A percentile compares a stretch with the other conserved stretches of the same genome.
phyloP scores from a whole-genome alignment of 2,113 vertebrate genomes.

The Pristiophorus japonicus region DNA sequence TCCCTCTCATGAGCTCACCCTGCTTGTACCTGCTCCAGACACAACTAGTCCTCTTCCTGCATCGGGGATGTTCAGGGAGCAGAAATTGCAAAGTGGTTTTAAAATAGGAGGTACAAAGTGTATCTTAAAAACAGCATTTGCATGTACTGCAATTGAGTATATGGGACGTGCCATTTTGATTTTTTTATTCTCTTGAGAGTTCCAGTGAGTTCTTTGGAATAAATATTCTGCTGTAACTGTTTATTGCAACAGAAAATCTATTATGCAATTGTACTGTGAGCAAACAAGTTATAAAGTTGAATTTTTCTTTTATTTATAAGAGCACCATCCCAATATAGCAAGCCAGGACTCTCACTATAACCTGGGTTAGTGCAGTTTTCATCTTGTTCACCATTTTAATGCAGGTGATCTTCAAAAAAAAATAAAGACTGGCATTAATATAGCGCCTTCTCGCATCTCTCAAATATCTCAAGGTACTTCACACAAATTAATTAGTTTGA shows the following conservation, averaged over 20 bases:
- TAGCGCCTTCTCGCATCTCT: not conserved
- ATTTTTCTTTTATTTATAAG: not conserved
- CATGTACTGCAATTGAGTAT: not conserved
- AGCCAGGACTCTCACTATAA: not conserved
- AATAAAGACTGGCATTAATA: not conserved
- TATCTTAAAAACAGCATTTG: not conserved
- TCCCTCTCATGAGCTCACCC: too few relatives aligned
- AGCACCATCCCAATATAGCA: too few relatives aligned
- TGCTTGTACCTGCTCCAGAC: too few relatives aligned
- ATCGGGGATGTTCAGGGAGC: not conserved
- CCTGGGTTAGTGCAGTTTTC: not conserved
- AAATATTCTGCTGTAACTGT: not conserved
- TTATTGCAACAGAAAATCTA: not conserved
- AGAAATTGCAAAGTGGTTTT: not conserved
- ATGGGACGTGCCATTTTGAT: not conserved
- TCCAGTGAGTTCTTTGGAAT: not conserved
- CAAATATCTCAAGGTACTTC: not conserved
- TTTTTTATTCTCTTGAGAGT: not conserved
- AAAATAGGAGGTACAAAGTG: not conserved
- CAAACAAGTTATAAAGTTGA: not conserved
- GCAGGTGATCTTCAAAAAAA: not conserved
- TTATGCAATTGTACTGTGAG: not conserved
- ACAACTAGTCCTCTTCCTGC: not conserved
- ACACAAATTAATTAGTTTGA: too few relatives aligned
- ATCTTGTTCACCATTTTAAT: not conserved